phyloP scores from a whole-genome alignment of 2,113 vertebrate genomes.

The Lonchura striata region DNA sequence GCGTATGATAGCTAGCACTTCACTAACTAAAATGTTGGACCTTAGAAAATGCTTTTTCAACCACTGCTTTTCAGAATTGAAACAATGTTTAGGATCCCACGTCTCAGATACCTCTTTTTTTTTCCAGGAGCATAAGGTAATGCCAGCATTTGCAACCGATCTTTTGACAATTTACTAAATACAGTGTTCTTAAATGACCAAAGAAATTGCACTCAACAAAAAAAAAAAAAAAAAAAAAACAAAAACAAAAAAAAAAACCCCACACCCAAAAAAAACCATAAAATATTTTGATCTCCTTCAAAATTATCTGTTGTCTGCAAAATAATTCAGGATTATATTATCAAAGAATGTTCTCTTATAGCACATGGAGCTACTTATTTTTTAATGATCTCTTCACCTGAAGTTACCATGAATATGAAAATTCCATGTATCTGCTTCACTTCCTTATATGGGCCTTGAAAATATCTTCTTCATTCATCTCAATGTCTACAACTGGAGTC shows the following conservation, averaged over 20 bases:
- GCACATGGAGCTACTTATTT: background rate
- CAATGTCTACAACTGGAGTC: background rate
- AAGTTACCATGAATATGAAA: background rate
- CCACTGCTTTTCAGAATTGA: background rate
- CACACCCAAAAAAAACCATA: background rate
- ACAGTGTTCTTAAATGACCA: background rate
- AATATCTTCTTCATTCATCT: background rate
- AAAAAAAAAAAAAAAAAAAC: background rate
- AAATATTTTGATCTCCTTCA: rapidly evolving
- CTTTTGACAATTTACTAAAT: background rate
- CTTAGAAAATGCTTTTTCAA: background rate
- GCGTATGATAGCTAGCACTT: background rate
- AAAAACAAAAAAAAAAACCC: no score
- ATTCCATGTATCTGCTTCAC: background rate
- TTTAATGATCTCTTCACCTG: background rate
- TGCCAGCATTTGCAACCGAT: background rate
- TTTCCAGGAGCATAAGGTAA: background rate
- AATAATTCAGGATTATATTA: background rate
- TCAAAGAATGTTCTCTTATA: background rate
- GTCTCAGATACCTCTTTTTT: background rate
- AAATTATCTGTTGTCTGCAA: background rate
- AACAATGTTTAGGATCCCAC: background rate
- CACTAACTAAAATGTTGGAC: background rate
- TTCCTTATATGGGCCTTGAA: background rate
- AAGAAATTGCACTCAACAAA: background rate